Conservation (phyloP, 2,797 vertebrate species). For the Neostethus bicornis region DNA sequence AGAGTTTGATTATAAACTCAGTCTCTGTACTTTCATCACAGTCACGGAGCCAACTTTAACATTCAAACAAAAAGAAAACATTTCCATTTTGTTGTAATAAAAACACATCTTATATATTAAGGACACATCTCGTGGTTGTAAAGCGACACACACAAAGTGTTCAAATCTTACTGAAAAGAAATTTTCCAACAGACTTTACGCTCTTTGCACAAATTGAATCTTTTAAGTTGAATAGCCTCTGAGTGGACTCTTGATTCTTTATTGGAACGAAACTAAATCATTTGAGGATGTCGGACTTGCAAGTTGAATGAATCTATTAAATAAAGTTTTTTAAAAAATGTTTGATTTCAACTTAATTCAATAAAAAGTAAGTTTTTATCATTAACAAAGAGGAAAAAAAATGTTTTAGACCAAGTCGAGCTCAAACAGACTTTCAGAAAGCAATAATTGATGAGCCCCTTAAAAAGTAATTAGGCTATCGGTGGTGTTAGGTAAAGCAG, state of each 20-base stretch:
- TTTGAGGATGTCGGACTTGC: neutral
- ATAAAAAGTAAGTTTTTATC: neutral
- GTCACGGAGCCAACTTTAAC: too few relatives aligned
- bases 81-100: too few relatives aligned
- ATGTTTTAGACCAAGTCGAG: constrained; percentile 25
- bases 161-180: too few relatives aligned
- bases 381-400: constrained; percentile 12
- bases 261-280: neutral
- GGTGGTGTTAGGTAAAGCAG: constrained; percentile 36
- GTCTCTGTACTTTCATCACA: too few relatives aligned
- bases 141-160: too few relatives aligned
- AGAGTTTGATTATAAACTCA: too few relatives aligned
- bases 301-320: neutral
- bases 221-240: too few relatives aligned
- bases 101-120: too few relatives aligned
- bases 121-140: too few relatives aligned
- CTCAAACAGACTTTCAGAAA: constrained; percentile 47
- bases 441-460: constrained; percentile 73
- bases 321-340: neutral
- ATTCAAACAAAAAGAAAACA: too few relatives aligned
- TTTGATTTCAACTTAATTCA: neutral
- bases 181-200: too few relatives aligned
- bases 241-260: neutral
- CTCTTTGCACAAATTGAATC: too few relatives aligned
- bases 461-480: constrained; percentile 76